Evolutionary conservation across 2,113 vertebrate species (phyloP).

Genomic region (Petromus typicus): DNA sequence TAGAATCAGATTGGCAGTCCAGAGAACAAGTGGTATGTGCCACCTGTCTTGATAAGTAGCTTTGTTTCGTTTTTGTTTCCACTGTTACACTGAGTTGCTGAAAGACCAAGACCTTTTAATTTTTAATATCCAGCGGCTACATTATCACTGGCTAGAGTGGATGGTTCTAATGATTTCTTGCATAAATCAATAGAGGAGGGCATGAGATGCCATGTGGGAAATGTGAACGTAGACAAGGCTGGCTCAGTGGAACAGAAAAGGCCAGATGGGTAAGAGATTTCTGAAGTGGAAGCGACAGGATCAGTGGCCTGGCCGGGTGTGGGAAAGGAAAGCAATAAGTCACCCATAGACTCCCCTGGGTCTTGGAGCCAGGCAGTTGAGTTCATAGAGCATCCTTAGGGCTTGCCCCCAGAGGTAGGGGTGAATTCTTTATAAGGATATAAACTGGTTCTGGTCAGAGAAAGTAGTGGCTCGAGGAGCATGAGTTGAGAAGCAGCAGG

Average conservation of each 20-base stretch:
- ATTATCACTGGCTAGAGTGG: not conserved
- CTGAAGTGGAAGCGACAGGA: not conserved
- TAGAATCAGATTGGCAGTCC: not conserved
- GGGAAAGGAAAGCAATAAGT: not conserved
- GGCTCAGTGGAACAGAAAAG: not conserved
- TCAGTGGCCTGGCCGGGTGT: too few species aligned
- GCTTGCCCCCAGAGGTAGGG: not conserved
- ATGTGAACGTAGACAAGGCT: not conserved
- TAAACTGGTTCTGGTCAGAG: not conserved
- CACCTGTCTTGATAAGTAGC: not conserved
- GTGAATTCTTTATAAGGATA: not conserved
- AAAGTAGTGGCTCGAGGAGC: not conserved
- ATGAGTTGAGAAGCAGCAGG: not conserved
- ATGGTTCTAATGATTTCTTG: not conserved
- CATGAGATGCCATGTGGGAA: not conserved
- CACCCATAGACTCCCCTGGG: rapidly evolving
- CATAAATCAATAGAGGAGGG: not conserved
- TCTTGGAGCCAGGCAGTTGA: not conserved
- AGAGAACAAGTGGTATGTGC: not conserved
- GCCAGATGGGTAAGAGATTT: not conserved
- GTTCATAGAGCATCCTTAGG: too few species aligned
- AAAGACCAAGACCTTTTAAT: not conserved
- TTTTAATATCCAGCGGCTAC: not conserved
- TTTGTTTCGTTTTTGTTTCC: not conserved
- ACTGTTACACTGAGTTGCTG: not conserved